These are phyloP conservation scores for Arnoldichthys spilopterus DNA, from an alignment of 2,797 vertebrate genomes.

Conservation along the genomic window DNA sequence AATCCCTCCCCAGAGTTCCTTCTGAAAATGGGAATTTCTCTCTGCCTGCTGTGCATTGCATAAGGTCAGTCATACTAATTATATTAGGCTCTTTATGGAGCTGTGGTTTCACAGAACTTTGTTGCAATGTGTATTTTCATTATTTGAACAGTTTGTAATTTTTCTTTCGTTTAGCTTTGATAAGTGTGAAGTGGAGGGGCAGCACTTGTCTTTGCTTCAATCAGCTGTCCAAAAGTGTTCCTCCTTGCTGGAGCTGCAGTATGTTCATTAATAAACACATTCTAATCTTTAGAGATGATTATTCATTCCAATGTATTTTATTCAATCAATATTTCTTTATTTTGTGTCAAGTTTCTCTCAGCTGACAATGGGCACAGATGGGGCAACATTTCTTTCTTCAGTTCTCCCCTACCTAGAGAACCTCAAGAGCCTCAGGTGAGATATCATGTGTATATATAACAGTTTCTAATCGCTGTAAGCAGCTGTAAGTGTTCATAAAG, in stretches of 20 bases:
- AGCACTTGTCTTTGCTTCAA: conserved; percentile 54
- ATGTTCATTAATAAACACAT: conserved; percentile 52
- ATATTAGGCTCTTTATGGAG: neutral
- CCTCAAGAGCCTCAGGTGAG: conserved; percentile 82
- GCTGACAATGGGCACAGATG: conserved; percentile 68
- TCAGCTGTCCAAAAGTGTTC: conserved; percentile 66
- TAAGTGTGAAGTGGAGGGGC: conserved; percentile 63
- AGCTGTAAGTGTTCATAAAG: neutral
- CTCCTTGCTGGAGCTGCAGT: conserved; percentile 81
- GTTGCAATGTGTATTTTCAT: neutral
- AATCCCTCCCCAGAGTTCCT: conserved; percentile 52
- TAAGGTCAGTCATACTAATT: conserved; percentile 56
- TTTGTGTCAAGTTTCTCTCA: conserved; percentile 77
- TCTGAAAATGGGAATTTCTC: conserved; percentile 20
- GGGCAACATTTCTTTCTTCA: conserved; percentile 69
- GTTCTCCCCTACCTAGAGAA: conserved; percentile 71
- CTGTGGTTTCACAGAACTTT: neutral
- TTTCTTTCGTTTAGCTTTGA: conserved; percentile 68
- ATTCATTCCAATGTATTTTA: neutral
- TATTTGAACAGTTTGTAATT: neutral
- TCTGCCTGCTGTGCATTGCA: conserved; percentile 51
- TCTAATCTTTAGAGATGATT: no score
- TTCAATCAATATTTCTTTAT: conserved; percentile 22
- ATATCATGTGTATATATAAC: neutral
- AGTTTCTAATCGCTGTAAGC: neutral